Base-by-base conservation (phyloP, 1,140 invertebrate species). In the Nylanderia fulva region DNA sequence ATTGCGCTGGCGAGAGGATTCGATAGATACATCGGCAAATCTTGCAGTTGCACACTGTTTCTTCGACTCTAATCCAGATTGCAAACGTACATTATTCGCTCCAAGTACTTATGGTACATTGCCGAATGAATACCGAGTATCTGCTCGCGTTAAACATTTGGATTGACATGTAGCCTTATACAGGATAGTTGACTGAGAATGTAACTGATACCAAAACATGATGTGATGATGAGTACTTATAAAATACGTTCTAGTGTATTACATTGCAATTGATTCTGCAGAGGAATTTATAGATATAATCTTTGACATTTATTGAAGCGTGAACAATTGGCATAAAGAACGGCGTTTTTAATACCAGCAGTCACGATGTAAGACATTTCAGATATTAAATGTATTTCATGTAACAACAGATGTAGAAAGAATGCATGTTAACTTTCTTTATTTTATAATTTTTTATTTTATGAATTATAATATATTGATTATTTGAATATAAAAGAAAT, bases 361-460 rank as follows among this genome's bases (percentile, higher is more conserved):
- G 11, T 45, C 13, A 42, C 33, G 27, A 64, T 33, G 27, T 11
- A 42, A 66, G 29, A 79, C 27, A 24, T 48, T 21, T 68, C 15
- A 21, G 8, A 52, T 52, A 42, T 27, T 64, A 39, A 18, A 66
- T 33, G 39, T 77, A 63, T 39, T 64, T 77, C 54, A 79, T 36
- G 52, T 15, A 21, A 9, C n/a, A 33, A 5, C 54, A 18, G 56
- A 60, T 9, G 15, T n/a, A 39, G 21, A 74, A 15, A 58, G 69
- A 74, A 33, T 15, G 36, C n/a, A 2, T 48, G 27, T 61, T 42
- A 72, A 66, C 13, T 24, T 15, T 21, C 6, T 7, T n/a, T n/a
- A n/a, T n/a, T n/a, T n/a, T n/a, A n/a, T n/a, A n/a, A n/a, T n/a
- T n/a, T n/a, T n/a, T 74, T 48, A 39, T 27, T 48, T 33, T 36